Evolutionary conservation across 2,113 vertebrate genomes (phyloP).

Genomic region (cattle (Bos taurus)): ARS-UCD2.0 NC_082638.1:141001-141500

Average conservation of each 20-base stretch:
- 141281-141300: background rate
- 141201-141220: background rate
- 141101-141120: fast-evolving
- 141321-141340: background rate
- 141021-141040: background rate
- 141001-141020: background rate
- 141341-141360: background rate
- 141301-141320: background rate
- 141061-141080: fast-evolving
- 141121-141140: fast-evolving
- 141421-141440: background rate
- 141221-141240: fast-evolving
- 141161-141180: background rate
- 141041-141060: no score
- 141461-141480: fast-evolving
- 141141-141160: fast-evolving
- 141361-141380: background rate
- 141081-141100: fast-evolving
- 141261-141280: background rate
- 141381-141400: no score
- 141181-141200: background rate
- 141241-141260: fast-evolving
- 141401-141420: fast-evolving
- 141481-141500: fast-evolving
- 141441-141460: no score